Evolutionary conservation across 2,113 vertebrate genomes (phyloP).

Genomic region (Atrichornis clamosus): DNA sequence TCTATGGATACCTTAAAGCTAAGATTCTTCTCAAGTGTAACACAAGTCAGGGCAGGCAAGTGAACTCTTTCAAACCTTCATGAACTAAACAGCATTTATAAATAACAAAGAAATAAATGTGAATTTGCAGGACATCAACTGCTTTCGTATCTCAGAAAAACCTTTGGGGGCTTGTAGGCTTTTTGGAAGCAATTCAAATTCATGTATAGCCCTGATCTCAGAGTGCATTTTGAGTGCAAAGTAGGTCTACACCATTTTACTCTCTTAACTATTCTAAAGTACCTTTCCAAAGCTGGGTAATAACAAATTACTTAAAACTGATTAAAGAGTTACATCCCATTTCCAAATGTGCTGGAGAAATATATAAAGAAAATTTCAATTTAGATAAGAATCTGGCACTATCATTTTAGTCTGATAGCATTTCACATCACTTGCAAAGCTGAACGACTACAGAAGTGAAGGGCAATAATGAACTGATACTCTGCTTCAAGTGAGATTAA

Average conservation of each 20-base stretch:
- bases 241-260: not conserved
- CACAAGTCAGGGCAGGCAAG: not conserved
- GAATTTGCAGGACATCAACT: not conserved
- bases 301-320: not conserved
- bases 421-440: conserved; percentile 4
- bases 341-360: conserved; percentile 4
- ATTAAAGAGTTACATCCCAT: not conserved
- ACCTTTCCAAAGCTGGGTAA: not conserved
- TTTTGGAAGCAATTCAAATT: conserved; percentile 12
- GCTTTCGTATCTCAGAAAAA: not conserved
- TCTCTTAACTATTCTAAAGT: not conserved
- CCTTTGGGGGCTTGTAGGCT: not conserved
- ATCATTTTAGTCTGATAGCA: not conserved
- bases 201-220: not conserved
- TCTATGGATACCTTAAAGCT: not conserved
- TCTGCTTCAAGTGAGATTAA: conserved; percentile 22
- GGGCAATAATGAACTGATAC: not conserved
- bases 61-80: not conserved
- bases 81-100: not conserved
- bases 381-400: conserved; percentile 28
- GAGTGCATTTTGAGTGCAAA: not conserved
- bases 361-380: not conserved
- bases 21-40: not conserved
- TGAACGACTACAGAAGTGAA: conserved; percentile 4
- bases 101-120: conserved; percentile 17